phyloP scores from a whole-genome alignment of 2,797 vertebrate genomes.

The Pangasius djambal region DNA sequence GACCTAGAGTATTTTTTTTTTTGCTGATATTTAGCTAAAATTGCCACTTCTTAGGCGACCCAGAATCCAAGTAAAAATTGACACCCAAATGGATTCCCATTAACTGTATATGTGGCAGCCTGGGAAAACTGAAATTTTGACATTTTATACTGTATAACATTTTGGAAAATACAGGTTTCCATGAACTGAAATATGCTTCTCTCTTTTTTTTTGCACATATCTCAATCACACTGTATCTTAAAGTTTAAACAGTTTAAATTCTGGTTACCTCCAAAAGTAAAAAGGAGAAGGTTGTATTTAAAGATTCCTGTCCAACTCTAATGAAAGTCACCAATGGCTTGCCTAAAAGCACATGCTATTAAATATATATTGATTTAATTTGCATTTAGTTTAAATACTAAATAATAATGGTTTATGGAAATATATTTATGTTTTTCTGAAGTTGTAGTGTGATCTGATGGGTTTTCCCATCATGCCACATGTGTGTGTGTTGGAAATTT shows the following conservation, averaged over 20 bases:
- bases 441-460: not conserved
- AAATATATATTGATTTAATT: not conserved
- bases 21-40: not conserved
- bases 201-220: not conserved
- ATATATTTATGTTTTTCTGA: not conserved
- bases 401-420: not conserved
- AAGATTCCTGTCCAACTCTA: not conserved
- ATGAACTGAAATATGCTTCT: not conserved
- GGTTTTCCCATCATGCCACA: not conserved
- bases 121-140: not conserved
- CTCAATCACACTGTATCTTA: not conserved
- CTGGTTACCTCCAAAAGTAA: not conserved
- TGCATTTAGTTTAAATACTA: not conserved
- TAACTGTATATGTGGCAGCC: not conserved
- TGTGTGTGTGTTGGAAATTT: constrained; percentile 4
- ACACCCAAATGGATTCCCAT: not conserved
- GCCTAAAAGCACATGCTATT: not conserved
- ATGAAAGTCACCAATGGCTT: not conserved
- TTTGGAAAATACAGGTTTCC: not conserved
- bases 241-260: not conserved
- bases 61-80: not conserved
- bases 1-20: not conserved
- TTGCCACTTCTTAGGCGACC: not conserved
- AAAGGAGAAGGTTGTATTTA: not conserved
- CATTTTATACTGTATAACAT: not conserved